These are phyloP conservation scores for Aplidium turbinatum DNA, from an alignment of 23 tunicate species.

Conservation along the genomic window DNA sequence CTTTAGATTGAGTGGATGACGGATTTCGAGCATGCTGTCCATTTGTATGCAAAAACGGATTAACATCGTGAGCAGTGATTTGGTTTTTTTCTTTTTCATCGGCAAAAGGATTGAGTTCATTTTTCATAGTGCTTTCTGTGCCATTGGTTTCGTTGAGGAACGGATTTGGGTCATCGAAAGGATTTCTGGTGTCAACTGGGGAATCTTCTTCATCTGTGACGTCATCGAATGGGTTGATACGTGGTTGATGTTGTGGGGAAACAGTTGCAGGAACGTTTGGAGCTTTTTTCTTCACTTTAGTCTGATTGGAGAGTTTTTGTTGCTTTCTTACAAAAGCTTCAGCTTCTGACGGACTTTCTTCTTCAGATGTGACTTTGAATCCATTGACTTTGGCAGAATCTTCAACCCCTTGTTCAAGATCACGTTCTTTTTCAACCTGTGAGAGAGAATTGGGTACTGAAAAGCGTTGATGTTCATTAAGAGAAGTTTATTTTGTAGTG, in stretches of 20 bases:
- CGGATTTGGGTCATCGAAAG: slow-evolving; percentile 57
- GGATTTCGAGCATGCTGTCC: neutral
- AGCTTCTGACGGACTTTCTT: slow-evolving; percentile 43
- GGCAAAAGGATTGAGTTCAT: slow-evolving; percentile 37
- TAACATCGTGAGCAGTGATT: slow-evolving; percentile 1
- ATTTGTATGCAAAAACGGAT: slow-evolving; percentile 8
- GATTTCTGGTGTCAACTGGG: slow-evolving; percentile 36
- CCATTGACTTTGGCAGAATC: neutral
- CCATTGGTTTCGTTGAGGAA: slow-evolving; percentile 1
- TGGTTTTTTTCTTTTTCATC: slow-evolving; percentile 13
- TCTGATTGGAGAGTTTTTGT: neutral
- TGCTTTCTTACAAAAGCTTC: slow-evolving; percentile 1
- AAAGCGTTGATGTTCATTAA: too few species aligned
- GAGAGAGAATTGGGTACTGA: too few species aligned
- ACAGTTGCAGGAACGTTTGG: slow-evolving; percentile 23
- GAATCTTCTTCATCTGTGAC: slow-evolving; percentile 36
- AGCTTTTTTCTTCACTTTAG: slow-evolving; percentile 22
- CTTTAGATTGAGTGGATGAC: neutral
- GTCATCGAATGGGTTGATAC: slow-evolving; percentile 67
- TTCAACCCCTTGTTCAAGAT: slow-evolving; percentile 8
- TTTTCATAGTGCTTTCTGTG: neutral
- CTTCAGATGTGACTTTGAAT: slow-evolving; percentile 8
- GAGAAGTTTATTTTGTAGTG: too few species aligned
- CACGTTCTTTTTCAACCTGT: slow-evolving; percentile 82
- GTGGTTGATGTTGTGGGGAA: slow-evolving; percentile 46